Conservation (phyloP, 2,797 vertebrate species). For the Enoplosus armatus region DNA sequence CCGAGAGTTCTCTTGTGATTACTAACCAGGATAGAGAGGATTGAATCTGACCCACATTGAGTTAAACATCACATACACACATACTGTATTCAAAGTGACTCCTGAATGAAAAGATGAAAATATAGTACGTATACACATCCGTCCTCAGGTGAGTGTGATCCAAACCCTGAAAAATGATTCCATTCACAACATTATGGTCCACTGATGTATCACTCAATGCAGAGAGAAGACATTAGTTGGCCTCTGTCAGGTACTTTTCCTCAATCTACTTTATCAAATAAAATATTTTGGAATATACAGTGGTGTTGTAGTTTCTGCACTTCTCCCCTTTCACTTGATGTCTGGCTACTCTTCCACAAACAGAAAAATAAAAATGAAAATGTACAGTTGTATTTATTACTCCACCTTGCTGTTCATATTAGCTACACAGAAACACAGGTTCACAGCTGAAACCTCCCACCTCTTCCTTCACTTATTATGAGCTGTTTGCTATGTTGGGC, state of each 20-base stretch:
- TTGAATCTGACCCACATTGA: constrained; percentile 63
- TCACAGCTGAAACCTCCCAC: constrained; percentile 14
- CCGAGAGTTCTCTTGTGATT: constrained; percentile 51
- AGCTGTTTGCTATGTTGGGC: constrained; percentile 23
- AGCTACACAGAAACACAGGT: constrained; percentile 8
- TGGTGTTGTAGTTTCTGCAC: neutral
- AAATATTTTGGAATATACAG: neutral
- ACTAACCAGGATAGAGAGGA: constrained; percentile 58
- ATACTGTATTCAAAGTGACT: constrained; percentile 32
- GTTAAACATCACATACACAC: constrained; percentile 35
- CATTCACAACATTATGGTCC: neutral
- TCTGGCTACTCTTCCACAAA: neutral
- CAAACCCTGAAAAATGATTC: neutral
- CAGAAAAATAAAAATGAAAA: neutral
- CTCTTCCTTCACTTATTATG: constrained; percentile 10
- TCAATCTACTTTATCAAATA: neutral
- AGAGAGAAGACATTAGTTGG: neutral
- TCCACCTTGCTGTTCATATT: neutral
- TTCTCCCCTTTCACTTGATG: neutral
- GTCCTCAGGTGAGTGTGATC: constrained; percentile 3
- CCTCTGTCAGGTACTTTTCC: neutral
- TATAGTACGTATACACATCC: neutral
- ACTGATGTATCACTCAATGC: neutral
- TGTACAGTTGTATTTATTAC: neutral
- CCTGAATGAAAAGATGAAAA: constrained; percentile 20